Base-by-base conservation (phyloP, 2,797 vertebrate genomes). In the Lophotriccus pileatus region DNA sequence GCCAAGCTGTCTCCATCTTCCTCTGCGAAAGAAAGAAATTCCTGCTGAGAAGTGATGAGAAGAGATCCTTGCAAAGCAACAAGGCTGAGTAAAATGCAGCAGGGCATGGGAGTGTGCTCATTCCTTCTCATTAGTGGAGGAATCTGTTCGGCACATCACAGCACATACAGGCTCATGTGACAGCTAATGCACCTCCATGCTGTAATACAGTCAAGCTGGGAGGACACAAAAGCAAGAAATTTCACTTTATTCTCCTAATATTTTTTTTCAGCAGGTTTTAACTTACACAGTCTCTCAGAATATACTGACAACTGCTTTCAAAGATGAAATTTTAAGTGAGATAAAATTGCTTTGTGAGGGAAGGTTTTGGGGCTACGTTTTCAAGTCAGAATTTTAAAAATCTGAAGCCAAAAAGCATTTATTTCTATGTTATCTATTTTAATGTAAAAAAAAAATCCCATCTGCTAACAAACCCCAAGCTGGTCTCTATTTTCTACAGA, bases 221-320 rank as follows among this genome's bases (percentile, higher is more conserved):
- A 89, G 62, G 68, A 80, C 81, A 88, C 84, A 80, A 75, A 87
- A 66, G 78, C 7, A 3, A 93, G 69, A 60, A 52, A 78, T 90
- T 88, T 76, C 24, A 49, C 74, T 96, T 93, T 91, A 79, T 88
- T 76, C 73, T 60, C 74, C 47, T 81, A 76, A 73, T 84, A 84
- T 55, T 84, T 82, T 94, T 94, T 95, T 96, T 73, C 94, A 91
- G 79, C 85, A 41, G 82, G 66, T 82, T 94, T 95, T 88, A 84
- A 74, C 82, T 91, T 60, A 41, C 1, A 2, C 14, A n/a, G 58
- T 41, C 43, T 66, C 66, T 86, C 47, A 56, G 59, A 92, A 86
- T 66, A 60, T 52, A 70, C 41, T 84, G 91, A 84, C 59, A 67
- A 63, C 44, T 46, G 41, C 69, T 89, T 91, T 89, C 76, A 78